Conservation (phyloP, 2,797 vertebrate species). For the Enteromius thamalakanensis region DNA sequence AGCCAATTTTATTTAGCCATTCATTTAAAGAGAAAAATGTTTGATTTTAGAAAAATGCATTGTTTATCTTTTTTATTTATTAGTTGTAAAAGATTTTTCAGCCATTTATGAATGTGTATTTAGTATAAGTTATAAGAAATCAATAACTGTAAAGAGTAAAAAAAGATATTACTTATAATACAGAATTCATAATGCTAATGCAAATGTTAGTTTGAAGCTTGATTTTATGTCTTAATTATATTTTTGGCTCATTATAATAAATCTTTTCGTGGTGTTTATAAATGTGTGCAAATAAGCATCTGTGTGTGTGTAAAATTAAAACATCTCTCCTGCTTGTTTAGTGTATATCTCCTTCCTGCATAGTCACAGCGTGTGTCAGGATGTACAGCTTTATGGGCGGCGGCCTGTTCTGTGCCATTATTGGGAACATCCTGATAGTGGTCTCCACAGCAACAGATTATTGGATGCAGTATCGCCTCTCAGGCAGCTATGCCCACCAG, state of each 20-base stretch:
- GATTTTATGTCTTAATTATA: neutral
- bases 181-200: too few species aligned
- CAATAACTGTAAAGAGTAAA: neutral
- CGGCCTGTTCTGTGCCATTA: slow-evolving; percentile 88
- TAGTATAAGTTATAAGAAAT: neutral
- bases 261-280: neutral
- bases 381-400: slow-evolving; percentile 93
- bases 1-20: neutral
- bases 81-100: neutral
- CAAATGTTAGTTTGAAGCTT: neutral
- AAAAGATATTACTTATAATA: neutral
- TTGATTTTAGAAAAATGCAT: neutral
- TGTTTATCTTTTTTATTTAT: neutral
- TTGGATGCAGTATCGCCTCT: slow-evolving; percentile 91
- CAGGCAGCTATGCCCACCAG: slow-evolving; percentile 87
- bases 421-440: slow-evolving; percentile 87
- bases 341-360: slow-evolving; percentile 19
- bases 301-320: neutral
- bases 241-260: neutral
- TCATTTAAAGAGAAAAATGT: neutral
- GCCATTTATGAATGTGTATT: neutral
- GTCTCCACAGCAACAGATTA: slow-evolving; percentile 88
- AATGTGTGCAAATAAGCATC: neutral
- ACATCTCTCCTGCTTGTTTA: neutral
- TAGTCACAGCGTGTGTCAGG: slow-evolving; percentile 68